Percentiles rank a stretch among this genome's conserved stretches.
Conservation (phyloP, 2,797 vertebrate genomes). For the Urosaurus nigricauda region DNA sequence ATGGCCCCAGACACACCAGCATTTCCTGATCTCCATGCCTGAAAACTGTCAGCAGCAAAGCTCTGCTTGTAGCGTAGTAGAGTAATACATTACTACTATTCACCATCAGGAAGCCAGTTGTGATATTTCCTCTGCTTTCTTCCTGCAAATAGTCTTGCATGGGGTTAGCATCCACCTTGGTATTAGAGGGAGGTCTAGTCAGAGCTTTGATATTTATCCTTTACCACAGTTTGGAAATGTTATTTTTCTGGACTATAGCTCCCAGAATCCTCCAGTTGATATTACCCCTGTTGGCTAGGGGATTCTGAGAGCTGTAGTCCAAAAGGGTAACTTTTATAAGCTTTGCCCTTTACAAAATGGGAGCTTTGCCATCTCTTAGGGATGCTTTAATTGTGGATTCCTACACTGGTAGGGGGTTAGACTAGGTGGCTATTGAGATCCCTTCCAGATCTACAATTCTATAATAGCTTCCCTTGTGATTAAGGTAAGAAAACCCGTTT, state of each 20-base stretch:
- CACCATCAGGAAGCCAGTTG: neutral
- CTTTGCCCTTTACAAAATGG: neutral
- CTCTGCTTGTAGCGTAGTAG: constrained; percentile 31
- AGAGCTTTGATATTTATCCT: constrained; percentile 39
- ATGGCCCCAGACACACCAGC: constrained; percentile 34
- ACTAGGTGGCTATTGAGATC: too few species aligned
- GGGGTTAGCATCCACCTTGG: constrained; percentile 11
- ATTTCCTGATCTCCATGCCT: constrained; percentile 46
- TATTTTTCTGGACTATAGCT: too few species aligned
- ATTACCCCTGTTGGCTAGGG: too few species aligned
- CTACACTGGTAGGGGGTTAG: too few species aligned
- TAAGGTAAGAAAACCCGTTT: neutral
- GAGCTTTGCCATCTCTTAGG: neutral
- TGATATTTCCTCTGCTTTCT: constrained; percentile 30
- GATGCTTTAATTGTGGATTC: too few species aligned
- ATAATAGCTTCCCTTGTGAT: neutral
- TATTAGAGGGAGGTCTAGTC: constrained; percentile 6
- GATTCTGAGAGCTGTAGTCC: too few species aligned
- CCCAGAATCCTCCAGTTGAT: too few species aligned
- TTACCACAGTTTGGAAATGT: neutral
- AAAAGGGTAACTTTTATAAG: too few species aligned
- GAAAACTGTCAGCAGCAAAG: constrained; percentile 27
- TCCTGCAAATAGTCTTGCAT: constrained; percentile 17
- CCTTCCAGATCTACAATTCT: too few species aligned
- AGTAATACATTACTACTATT: neutral